Evolutionary conservation across 2,888 invertebrate species (phyloP), one percentile per base, ranked within the genome.

Genomic region (Epirrita christyi): DNA sequence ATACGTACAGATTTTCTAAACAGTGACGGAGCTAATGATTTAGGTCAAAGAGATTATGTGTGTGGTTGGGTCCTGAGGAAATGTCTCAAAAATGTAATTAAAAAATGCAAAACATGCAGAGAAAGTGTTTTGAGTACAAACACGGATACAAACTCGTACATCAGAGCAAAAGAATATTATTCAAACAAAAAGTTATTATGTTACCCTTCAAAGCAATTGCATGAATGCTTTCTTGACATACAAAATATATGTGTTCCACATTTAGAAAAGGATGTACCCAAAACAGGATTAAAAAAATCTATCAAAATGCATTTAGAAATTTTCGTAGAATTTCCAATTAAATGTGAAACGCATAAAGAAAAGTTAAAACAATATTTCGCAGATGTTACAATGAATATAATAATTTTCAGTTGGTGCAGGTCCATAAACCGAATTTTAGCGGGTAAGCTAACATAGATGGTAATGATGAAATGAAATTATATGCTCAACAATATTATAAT

Each of bases 61-160:
- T 70, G 64, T 57, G 68, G 70, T 2, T 68, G 64, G 64, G 65
- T 66, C 27, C 7, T 67, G 9, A 61, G 0, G 28, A 67, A 66
- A 58, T 64, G 62, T 54, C 41, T 63, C n/a, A 64, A 54, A 55
- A 45, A 53, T 29, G 32, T 32, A 32, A 21, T 21, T 4, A 21
- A 21, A 21, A 21, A 21, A 21, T 21, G 21, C 21, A 21, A 21
- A 21, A 21, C 10, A 32, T 32, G 32, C 10, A 2, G 10, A 10
- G 10, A 32, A 9, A 10, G 10, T 32, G 32, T 32, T 7, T 9
- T 32, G 10, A 10, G 6, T 7, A 10, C 7, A 32, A 10, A 32
- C 2, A 32, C 8, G 7, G 32, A 32, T 13, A 32, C 7, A 9
- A 29, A 29, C 7, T 4, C 29, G 4, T 29, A 6, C 7, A 29